Evolutionary conservation across 2,888 invertebrate species (phyloP), one percentile per base, ranked within the genome.

Genomic region (Napeogenes sylphis): DNA sequence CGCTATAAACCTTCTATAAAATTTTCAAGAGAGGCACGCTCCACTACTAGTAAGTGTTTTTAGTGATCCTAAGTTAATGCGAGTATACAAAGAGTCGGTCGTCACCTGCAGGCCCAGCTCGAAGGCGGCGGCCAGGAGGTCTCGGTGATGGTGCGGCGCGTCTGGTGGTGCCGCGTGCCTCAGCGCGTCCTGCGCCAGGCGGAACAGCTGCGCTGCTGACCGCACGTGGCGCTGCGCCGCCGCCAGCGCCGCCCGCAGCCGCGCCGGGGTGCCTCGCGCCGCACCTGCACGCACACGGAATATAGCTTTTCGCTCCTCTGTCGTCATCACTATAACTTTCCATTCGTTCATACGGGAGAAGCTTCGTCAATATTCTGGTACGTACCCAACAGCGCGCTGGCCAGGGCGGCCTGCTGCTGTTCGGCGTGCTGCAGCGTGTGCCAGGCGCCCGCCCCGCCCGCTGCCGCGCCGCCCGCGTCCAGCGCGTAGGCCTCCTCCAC

Each of bases 131-230:
- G 94, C 95, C 56, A 96, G 90, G 68, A 96, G 85, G 68, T 95
- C 94, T 55, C 94, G 92, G 84, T 95, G 95, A 75, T 95, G 92
- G 55, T 94, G 94, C 55, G 94, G 94, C 74, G 95, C 95, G 77
- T 94, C 93, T 47, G 89, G 89, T 69, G 96, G 95, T 47, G 95
- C 95, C 51, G 96, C 95, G 82, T 95, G 95, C 13, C 95, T 92
- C 83, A 96, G 93, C 65, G 96, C 95, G 87, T 96, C 96, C 82
- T 96, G 96, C 64, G 96, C 96, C 64, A 96, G 88, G 69, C 95
- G 94, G 90, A 96, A 96, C 78, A 97, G 91, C 85, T 96, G 96
- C 58, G 95, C 94, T 4, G 96, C 95, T 71, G 95, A 95, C 73
- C 96, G 95, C 72, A 96, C 96, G 91, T 96, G 95, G 38, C 94